Evolutionary conservation across 2,797 vertebrate genomes (phyloP), one percentile per base, ranked within the genome.

Genomic region (Rhodeus uyekii): DNA sequence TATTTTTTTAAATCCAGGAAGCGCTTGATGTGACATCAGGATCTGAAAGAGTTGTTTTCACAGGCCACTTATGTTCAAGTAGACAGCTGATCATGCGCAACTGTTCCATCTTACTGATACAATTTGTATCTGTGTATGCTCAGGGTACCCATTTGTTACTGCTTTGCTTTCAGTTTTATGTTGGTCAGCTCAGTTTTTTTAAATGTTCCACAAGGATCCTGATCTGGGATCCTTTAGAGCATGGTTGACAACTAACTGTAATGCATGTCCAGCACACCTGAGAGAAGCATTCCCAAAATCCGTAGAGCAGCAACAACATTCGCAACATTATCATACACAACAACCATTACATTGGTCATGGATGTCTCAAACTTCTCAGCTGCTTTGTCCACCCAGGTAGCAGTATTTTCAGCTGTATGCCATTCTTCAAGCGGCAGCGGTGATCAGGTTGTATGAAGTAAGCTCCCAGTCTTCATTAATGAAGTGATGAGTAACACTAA

Each of bases 401-500:
- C 81, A 50, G 77, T 85, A 18, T 86, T 79, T 39, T 42, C 42
- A 9, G 32, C 83, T 67, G 58, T 79, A 9, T 84, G 83, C 4
- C 53, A 1, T 16, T 82, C 78, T 55, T 83, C 72, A 32, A 83
- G 38, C 36, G 77, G 83, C 64, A 77, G n/a, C 60, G 3, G 53
- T 82, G 29, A 67, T 83, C 19, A 75, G 7, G 32, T 46, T 80
- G 16, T 36, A 64, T 29, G 48, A 55, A 24, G 22, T 64, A 16
- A 85, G 76, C 58, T 84, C 68, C 61, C 55, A 86, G 16, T 85
- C 44, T 24, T 85, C 22, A 69, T 73, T 68, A 68, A 83, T 80
- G 68, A 82, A 87, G 46, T 87, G 80, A 39, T 80, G 82, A 18
- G 83, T 80, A 63, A 86, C 32, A 4, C 85, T 29, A 63, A 60